Conservation (phyloP, 2,797 vertebrate species). For the Nothura maculosa region DNA sequence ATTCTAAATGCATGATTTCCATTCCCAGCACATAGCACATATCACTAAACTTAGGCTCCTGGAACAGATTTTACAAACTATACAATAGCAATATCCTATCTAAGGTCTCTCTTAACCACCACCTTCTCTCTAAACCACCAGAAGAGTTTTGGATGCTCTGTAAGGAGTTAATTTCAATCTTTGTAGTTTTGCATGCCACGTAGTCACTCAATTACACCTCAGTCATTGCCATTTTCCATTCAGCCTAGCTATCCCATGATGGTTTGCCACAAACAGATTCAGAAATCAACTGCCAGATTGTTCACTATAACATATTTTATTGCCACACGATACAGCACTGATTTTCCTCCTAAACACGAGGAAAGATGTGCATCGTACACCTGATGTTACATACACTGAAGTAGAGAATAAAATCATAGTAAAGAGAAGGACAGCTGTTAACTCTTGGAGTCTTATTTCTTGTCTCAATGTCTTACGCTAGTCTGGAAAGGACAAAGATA, state of each 20-base stretch:
- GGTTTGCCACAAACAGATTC: conserved; percentile 12
- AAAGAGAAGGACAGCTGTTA: neutral
- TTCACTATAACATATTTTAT: conserved; percentile 37
- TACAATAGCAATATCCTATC: neutral
- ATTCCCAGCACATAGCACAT: neutral
- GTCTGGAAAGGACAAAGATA: neutral
- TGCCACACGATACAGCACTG: neutral
- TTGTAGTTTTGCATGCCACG: neutral
- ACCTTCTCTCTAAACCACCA: no score
- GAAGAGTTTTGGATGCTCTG: neutral
- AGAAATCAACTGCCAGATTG: conserved; percentile 54
- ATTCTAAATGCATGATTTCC: neutral
- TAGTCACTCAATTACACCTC: neutral
- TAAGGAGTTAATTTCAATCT: neutral
- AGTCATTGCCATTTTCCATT: neutral
- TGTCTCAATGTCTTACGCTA: neutral
- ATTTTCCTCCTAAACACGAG: conserved; percentile 12
- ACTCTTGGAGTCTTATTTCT: neutral
- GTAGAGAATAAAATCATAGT: neutral
- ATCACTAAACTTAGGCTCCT: neutral
- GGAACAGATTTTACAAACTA: neutral
- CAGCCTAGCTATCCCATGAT: neutral
- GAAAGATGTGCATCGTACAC: neutral
- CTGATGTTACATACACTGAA: neutral
- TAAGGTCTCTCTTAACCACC: neutral